Conservation (phyloP, 2,113 vertebrate species). For the Baryphthengus martii region DNA sequence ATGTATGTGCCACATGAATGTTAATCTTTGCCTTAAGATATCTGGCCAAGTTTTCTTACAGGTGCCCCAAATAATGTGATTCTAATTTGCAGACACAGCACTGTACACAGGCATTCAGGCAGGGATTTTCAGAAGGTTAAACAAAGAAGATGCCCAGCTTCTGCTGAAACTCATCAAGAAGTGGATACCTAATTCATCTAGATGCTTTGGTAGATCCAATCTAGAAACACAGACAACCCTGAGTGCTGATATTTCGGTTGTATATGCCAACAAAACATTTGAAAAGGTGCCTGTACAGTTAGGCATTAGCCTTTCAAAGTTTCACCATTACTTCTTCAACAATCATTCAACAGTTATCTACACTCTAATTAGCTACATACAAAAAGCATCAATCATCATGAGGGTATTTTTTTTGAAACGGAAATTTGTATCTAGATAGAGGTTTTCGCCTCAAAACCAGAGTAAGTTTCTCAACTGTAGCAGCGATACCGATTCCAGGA, state of each 20-base stretch:
- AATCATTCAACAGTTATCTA: not conserved
- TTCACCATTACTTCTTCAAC: not conserved
- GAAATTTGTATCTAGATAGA: not conserved
- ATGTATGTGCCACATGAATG: slow-evolving; percentile 13
- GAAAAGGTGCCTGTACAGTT: not conserved
- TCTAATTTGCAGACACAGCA: not conserved
- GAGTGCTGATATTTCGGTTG: not conserved
- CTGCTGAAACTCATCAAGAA: not conserved
- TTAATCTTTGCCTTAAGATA: slow-evolving; percentile 44
- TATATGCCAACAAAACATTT: not conserved
- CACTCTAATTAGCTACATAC: not conserved
- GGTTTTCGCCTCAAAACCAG: slow-evolving; percentile 2
- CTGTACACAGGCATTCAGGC: not conserved
- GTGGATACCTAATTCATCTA: not conserved
- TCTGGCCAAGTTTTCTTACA: not conserved
- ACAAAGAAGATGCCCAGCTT: not conserved
- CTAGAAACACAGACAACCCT: not conserved
- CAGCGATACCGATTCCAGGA: not conserved
- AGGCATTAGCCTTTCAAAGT: not conserved
- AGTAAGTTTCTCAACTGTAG: not conserved
- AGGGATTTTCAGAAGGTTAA: slow-evolving; percentile 19
- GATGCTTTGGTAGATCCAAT: not conserved
- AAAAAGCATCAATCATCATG: not conserved
- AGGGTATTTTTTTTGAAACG: not conserved
- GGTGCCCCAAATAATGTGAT: not conserved